phyloP scores from a whole-genome alignment of 2,888 invertebrate genomes.

The Polydesmus complanatus region DNA sequence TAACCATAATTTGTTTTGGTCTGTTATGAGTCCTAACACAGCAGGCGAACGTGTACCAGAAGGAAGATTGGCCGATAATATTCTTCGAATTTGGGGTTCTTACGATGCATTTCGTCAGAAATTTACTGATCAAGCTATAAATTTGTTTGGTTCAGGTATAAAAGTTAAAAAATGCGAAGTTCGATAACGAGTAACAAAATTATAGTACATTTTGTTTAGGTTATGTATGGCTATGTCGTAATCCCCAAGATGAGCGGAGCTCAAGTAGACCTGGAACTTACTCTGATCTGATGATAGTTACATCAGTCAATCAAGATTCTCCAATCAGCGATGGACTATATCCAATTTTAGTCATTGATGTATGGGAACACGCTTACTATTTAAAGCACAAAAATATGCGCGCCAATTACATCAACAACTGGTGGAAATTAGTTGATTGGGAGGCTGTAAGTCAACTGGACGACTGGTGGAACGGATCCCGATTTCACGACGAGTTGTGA shows the following conservation, averaged over 20 bases:
- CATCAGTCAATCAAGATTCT: conserved; percentile 27
- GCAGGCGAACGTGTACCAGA: conserved; percentile 22
- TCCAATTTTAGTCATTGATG: conserved; percentile 83
- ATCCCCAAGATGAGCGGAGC: conserved; percentile 17
- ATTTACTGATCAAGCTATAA: conserved; percentile 24
- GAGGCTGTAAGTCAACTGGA: conserved; percentile 23
- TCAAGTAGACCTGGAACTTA: conserved; percentile 5
- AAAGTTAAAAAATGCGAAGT: too few relatives aligned
- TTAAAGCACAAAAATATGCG: conserved; percentile 97
- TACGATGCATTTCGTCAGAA: conserved; percentile 23
- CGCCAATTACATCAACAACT: conserved; percentile 80
- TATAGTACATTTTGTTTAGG: too few relatives aligned
- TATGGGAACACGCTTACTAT: conserved; percentile 99
- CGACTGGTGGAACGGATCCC: conserved; percentile 24
- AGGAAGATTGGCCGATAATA: conserved; percentile 22
- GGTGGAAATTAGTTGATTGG: conserved; percentile 30
- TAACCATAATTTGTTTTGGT: conserved; percentile 28
- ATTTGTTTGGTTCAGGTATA: conserved; percentile 28
- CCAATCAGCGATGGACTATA: conserved; percentile 23
- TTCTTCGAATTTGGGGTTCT: conserved; percentile 23
- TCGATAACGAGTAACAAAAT: too few relatives aligned
- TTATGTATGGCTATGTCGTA: conserved; percentile 28
- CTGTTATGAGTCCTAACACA: conserved; percentile 25
- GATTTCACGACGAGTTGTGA: conserved; percentile 22
- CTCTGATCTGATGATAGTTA: conserved; percentile 22